A percentile compares a stretch with the other conserved stretches of the same genome.
phyloP scores from a whole-genome alignment of 2,888 invertebrate genomes.

The Gymnoscelis rufifasciata region DNA sequence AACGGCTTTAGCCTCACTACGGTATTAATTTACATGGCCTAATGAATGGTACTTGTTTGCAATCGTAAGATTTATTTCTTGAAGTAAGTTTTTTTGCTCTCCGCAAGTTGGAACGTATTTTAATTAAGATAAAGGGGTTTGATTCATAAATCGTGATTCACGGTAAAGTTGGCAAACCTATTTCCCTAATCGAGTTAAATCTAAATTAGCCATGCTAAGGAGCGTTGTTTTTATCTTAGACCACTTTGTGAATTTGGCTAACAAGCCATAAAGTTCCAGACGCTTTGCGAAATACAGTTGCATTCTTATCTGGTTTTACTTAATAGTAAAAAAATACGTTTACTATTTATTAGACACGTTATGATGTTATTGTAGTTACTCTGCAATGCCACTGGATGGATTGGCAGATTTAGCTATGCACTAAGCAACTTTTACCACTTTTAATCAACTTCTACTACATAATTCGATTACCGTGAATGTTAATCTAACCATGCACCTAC shows the following conservation, averaged over 20 bases:
- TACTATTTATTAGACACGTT: too few species aligned
- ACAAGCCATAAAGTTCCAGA: slow-evolving; percentile 20
- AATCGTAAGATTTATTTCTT: slow-evolving; percentile 43
- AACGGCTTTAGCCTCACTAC: slow-evolving; percentile 66
- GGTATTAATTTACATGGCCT: slow-evolving; percentile 67
- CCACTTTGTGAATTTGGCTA: slow-evolving; percentile 12
- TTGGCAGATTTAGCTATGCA: too few species aligned
- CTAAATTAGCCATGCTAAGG: slow-evolving; percentile 28
- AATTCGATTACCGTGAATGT: neutral
- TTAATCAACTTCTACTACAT: too few species aligned
- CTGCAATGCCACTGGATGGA: too few species aligned
- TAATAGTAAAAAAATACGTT: too few species aligned
- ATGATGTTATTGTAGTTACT: too few species aligned
- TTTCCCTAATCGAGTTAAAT: slow-evolving; percentile 25
- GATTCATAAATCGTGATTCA: slow-evolving; percentile 25
- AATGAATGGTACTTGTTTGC: slow-evolving; percentile 56
- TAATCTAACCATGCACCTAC: neutral
- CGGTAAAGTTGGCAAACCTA: slow-evolving; percentile 20
- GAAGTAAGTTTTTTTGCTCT: slow-evolving; percentile 25
- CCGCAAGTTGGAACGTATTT: slow-evolving; percentile 19
- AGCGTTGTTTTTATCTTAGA: slow-evolving; percentile 23
- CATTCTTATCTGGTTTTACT: slow-evolving; percentile 16
- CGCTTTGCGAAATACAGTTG: slow-evolving; percentile 15
- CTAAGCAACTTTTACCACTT: too few species aligned
- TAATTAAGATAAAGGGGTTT: slow-evolving; percentile 21